Evolutionary conservation across 2,797 vertebrate species (phyloP), one percentile per base, ranked within the genome.

Genomic region (Enteromius treurensis): DNA sequence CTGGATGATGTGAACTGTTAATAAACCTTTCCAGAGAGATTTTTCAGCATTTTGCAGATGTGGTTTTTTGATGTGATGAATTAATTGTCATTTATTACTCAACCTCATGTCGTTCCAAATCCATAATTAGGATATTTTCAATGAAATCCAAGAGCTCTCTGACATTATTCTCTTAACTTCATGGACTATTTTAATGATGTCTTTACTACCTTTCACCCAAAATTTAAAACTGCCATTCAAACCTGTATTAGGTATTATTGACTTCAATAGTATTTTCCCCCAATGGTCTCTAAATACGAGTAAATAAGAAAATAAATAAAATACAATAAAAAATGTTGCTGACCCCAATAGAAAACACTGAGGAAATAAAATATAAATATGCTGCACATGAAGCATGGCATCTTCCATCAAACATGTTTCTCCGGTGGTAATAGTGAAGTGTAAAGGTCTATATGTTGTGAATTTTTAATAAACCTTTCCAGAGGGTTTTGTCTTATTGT

Each of bases 301-400:
- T 55, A 55, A 55, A 8, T 51, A 19, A 21, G 17, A 19, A 51
- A 51, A 53, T 53, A 53, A 53, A 53, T 53, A 9, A 8, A 55
- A 60, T 5, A 26, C 23, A 23, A 69, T 23, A 29, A 15, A 17
- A 26, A 3, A 49, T 5, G 4, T 47, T 45, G 40, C 67, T 23
- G 40, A 45, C n/a, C n/a, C 13, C n/a, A 75, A 91, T 21, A 87
- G 89, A 91, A 86, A 89, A 86, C 53, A 47, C 4, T 84, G 2
- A 8, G 10, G 2, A 45, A 45, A 45, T 3, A 45, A 45, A 58
- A 83, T 76, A 79, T 58, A 58, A 1, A 11, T 88, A 90, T 88
- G 88, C 92, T 90, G 65, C 62, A 67, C 77, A 83, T 60, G 68
- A 53, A 68, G 62, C 32, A 58, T 23, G 3, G 3, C 73, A 75